A percentile compares a stretch with the other conserved stretches of the same genome.
Evolutionary conservation across 2,888 invertebrate species (phyloP).

Genomic region (Ophion costatus): DNA sequence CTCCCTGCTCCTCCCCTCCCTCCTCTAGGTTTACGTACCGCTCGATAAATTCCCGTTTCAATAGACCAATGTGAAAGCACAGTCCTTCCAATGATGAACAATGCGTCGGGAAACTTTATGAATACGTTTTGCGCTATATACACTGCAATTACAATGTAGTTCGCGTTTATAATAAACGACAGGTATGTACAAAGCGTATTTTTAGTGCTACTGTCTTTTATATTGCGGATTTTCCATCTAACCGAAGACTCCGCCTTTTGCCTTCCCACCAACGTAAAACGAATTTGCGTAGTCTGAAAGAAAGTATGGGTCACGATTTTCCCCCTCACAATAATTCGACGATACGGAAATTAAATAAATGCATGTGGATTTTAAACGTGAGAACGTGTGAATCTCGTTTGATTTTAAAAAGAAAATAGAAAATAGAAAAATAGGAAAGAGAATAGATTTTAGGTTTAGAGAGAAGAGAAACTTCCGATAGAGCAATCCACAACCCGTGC

Average conservation of each 20-base stretch:
- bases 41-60: conserved; percentile 11
- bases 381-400: too few species aligned
- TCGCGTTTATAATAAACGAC: conserved; percentile 8
- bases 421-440: too few species aligned
- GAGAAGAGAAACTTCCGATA: too few species aligned
- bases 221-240: conserved; percentile 1
- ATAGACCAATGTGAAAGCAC: conserved; percentile 14
- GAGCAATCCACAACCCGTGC: too few species aligned
- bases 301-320: background rate
- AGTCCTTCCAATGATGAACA: conserved; percentile 33
- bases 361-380: too few species aligned
- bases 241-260: background rate
- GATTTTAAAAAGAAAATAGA: too few species aligned
- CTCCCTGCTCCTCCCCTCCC: background rate
- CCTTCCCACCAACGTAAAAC: background rate
- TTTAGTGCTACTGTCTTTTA: too few species aligned
- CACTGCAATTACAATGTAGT: conserved; percentile 13
- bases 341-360: too few species aligned
- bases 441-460: too few species aligned
- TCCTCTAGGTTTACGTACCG: conserved; percentile 1
- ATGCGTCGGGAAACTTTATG: conserved; percentile 33
- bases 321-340: too few species aligned
- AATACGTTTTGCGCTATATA: conserved; percentile 29
- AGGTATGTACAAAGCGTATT: conserved; percentile 1
- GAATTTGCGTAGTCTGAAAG: background rate